Base-by-base conservation (phyloP, 2,113 vertebrate species). In the Megaleporinus macrocephalus region DNA sequence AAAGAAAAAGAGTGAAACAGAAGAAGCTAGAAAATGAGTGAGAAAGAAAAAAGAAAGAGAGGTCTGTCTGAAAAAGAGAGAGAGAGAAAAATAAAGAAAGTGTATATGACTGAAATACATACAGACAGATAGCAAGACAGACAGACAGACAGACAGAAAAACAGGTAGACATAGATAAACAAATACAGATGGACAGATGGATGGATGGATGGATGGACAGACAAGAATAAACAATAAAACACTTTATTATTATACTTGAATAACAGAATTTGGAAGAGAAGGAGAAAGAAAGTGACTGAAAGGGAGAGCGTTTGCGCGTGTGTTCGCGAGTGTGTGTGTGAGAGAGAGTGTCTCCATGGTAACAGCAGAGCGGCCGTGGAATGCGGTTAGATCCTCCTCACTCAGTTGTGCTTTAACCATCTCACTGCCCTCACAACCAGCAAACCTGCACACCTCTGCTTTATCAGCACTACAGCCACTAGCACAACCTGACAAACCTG, bases 101-200 rank as follows among this genome's bases (percentile, higher is more conserved):
- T 13, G 6, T 10, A 22, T n/a, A 9, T 10, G 22, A 18, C 3
- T n/a, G 55, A 59, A 0, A 59, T 5, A 24, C 0, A 24, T 2
- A 59, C 6, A 53, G 55, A 59, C 2, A 11, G 22, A 24, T 2
- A 61, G n/a, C 3, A 22, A 12, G 57, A 26, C 6, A 26, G 0
- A 26, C 6, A 61, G 57, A 61, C 2, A 61, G n/a, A 13, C 0
- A 26, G n/a, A 61, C 7, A 59, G 55, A 59, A 1, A 24, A 6
- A 24, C 2, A 59, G 55, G 11, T 2, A 55, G 53, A 55, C 1
- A 22, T 1, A 89, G 79, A 88, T 33, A 85, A 80, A 83, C 90
- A 91, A n/a, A n/a, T n/a, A n/a, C n/a, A n/a, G n/a, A n/a, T n/a
- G n/a, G 91, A 90, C 89, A 92, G 89, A 93, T 90, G 85, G 68